These are phyloP conservation scores for Baccha elongata DNA, from an alignment of 2,888 invertebrate genomes.

Conservation along the genomic window DNA sequence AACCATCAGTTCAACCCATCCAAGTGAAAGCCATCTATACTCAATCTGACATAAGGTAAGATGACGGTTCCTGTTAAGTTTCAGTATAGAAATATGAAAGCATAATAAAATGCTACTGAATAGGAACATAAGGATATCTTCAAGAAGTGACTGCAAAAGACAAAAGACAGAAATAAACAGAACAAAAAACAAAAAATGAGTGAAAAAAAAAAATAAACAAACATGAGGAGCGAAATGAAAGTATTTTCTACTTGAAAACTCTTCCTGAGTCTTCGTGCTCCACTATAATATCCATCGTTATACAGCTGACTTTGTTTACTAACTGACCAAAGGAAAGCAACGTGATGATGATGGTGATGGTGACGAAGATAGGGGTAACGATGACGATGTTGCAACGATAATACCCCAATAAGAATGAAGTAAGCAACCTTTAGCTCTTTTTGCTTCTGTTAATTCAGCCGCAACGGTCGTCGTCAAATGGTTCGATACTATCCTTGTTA, in stretches of 20 bases:
- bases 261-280: constrained; percentile 1
- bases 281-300: neutral
- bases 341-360: constrained; percentile 33
- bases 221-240: constrained; percentile 42
- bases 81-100: constrained; percentile 6
- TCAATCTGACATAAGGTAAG: constrained; percentile 25
- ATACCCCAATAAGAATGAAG: constrained; percentile 44
- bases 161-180: constrained; percentile 1
- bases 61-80: neutral
- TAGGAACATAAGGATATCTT: constrained; percentile 32
- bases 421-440: constrained; percentile 44
- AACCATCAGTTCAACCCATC: constrained; percentile 18
- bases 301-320: constrained; percentile 12
- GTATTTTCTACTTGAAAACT: constrained; percentile 43
- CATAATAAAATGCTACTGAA: constrained; percentile 19
- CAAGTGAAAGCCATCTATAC: constrained; percentile 19
- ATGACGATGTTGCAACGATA: constrained; percentile 54
- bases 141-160: constrained; percentile 28
- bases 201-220: constrained; percentile 50
- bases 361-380: constrained; percentile 45
- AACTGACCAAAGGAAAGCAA: constrained; percentile 38
- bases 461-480: constrained; percentile 16
- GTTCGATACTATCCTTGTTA: constrained; percentile 67
- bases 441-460: constrained; percentile 32
- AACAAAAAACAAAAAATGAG: constrained; percentile 14